These are phyloP conservation scores for Trichopria drosophilae DNA, from an alignment of 2,888 invertebrate genomes.

Conservation along the genomic window DNA sequence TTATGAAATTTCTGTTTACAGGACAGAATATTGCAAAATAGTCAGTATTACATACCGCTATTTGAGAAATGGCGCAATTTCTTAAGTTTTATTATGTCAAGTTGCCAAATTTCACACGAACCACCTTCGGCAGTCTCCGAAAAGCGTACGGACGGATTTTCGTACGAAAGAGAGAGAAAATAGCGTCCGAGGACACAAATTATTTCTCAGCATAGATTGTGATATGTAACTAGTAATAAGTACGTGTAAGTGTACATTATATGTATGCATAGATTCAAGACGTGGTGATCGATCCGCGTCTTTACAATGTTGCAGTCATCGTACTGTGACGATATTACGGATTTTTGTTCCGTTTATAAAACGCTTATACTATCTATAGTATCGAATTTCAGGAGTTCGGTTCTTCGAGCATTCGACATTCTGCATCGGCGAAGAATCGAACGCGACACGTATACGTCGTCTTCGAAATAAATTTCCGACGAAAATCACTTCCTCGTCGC, in stretches of 20 bases:
- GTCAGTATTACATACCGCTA: no score
- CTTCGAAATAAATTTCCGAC: conserved; percentile 25
- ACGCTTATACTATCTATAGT: conserved; percentile 31
- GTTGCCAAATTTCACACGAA: no score
- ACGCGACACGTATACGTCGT: conserved; percentile 27
- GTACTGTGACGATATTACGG: conserved; percentile 33
- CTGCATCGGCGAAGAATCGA: conserved; percentile 24
- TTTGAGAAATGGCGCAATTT: no score
- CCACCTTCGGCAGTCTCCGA: no score
- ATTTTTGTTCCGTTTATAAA: conserved; percentile 37
- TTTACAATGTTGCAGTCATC: conserved; percentile 25
- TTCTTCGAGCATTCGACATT: no score
- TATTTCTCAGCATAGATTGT: conserved; percentile 53
- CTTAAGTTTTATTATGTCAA: no score
- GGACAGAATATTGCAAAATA: no score
- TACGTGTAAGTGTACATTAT: conserved; percentile 39
- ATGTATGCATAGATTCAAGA: conserved; percentile 34
- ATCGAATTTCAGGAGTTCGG: conserved; percentile 26
- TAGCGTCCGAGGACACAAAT: no score
- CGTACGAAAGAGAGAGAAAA: no score
- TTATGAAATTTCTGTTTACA: no score
- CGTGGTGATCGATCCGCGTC: no score
- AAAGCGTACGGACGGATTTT: no score
- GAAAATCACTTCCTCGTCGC: conserved; percentile 27
- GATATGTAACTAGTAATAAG: conserved; percentile 48